Evolutionary conservation across 2,797 vertebrate genomes (phyloP).

Genomic region (Leptodactylus fallax): DNA sequence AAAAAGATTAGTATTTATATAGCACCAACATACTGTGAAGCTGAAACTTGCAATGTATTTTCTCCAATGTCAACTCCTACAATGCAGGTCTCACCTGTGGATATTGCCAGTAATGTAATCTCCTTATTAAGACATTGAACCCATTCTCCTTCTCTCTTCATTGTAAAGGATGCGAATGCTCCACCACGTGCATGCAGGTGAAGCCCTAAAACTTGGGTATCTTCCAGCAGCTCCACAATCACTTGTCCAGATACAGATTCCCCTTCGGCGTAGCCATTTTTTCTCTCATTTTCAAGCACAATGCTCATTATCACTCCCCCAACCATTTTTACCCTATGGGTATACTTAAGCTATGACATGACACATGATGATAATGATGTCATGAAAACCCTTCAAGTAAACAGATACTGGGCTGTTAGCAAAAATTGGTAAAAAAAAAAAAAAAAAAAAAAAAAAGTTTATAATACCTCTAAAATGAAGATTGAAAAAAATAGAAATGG

Average conservation of each 20-base stretch:
- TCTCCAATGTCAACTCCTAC: too few relatives aligned
- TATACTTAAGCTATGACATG: neutral
- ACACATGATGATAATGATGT: neutral
- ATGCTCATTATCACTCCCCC: slow-evolving; percentile 71
- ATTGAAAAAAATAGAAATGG: neutral
- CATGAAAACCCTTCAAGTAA: neutral
- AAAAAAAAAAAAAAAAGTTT: neutral
- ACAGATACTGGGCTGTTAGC: neutral
- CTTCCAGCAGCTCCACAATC: slow-evolving; percentile 72
- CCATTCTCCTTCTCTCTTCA: slow-evolving; percentile 66
- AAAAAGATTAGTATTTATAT: too few relatives aligned
- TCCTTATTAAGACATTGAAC: slow-evolving; percentile 75
- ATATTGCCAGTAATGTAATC: slow-evolving; percentile 67
- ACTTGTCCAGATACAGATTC: slow-evolving; percentile 78
- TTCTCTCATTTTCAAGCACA: slow-evolving; percentile 70
- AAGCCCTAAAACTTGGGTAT: slow-evolving; percentile 70
- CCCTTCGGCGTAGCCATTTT: slow-evolving; percentile 73
- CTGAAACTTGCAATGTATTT: neutral
- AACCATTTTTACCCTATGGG: slow-evolving; percentile 52
- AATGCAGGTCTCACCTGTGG: slow-evolving; percentile 70
- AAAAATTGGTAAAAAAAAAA: neutral
- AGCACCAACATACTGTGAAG: too few relatives aligned
- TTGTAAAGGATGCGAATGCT: slow-evolving; percentile 73
- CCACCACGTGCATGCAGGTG: slow-evolving; percentile 75
- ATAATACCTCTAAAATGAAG: neutral